Conservation (phyloP, 2,888 invertebrate genomes). For the Xylocampa areola region DNA sequence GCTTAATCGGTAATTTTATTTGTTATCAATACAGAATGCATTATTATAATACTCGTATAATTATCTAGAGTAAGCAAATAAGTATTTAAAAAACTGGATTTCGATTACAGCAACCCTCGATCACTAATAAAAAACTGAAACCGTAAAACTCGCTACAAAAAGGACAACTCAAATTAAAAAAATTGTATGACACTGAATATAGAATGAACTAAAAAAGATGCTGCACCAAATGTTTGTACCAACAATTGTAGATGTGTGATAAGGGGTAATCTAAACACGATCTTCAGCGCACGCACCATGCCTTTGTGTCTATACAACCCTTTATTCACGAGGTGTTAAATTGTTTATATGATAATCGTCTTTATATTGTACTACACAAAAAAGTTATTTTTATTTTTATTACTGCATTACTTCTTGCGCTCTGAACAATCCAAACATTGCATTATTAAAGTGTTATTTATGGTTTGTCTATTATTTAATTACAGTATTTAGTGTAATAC, state of each 20-base stretch:
- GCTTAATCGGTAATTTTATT: too few relatives aligned
- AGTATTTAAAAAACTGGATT: too few relatives aligned
- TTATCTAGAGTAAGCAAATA: too few relatives aligned
- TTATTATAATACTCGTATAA: too few relatives aligned
- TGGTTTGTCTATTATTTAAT: too few relatives aligned
- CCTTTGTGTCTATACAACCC: slow-evolving; percentile 67
- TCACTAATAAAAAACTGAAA: too few relatives aligned
- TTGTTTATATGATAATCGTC: slow-evolving; percentile 55
- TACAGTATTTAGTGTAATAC: too few relatives aligned
- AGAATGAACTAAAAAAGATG: slow-evolving; percentile 31
- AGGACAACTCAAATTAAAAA: slow-evolving; percentile 8
- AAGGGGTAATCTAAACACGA: slow-evolving; percentile 66
- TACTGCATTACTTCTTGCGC: slow-evolving; percentile 5
- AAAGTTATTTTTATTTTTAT: slow-evolving; percentile 38
- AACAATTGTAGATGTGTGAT: slow-evolving; percentile 63
- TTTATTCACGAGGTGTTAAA: slow-evolving; percentile 68
- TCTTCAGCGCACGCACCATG: slow-evolving; percentile 57
- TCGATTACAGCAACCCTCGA: too few relatives aligned
- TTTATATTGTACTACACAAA: slow-evolving; percentile 42
- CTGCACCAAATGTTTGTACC: slow-evolving; percentile 59
- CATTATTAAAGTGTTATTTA: too few relatives aligned
- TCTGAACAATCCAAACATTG: too few relatives aligned
- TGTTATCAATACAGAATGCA: too few relatives aligned
- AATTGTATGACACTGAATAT: slow-evolving; percentile 24
- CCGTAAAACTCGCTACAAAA: too few relatives aligned